Evolutionary conservation across 2,113 vertebrate species (phyloP).

Genomic region (Bagarius yarrelli): DNA sequence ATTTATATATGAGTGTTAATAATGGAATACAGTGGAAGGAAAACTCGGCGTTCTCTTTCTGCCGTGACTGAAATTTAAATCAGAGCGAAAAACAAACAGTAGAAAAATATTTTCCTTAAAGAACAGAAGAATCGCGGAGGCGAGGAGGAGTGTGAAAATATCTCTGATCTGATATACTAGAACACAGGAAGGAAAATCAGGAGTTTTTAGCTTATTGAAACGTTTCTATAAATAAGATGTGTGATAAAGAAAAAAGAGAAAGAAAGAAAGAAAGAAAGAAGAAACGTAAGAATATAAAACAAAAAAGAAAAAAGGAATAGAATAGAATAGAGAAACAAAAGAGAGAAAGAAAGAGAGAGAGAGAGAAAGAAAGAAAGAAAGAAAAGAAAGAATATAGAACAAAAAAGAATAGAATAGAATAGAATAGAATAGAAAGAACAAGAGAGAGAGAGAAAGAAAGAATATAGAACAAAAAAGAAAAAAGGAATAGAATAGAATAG

Average conservation of each 20-base stretch:
- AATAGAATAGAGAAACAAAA: background rate
- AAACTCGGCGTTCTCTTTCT: conserved; percentile 25
- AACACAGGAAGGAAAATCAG: background rate
- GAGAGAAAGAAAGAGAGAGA: background rate
- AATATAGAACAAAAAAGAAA: no score
- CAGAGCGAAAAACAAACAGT: background rate
- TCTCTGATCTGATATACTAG: background rate
- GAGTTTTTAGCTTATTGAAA: background rate
- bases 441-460: no score
- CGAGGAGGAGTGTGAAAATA: background rate
- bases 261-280: background rate
- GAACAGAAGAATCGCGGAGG: background rate
- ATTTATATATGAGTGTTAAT: background rate
- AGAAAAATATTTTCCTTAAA: background rate
- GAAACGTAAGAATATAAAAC: no score
- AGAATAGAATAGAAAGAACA: no score
- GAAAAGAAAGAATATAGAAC: background rate
- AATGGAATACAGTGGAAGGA: conserved; percentile 15
- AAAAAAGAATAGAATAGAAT: no score
- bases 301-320: no score
- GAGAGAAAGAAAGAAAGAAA: background rate
- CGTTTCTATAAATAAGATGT: no score
- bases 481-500: no score
- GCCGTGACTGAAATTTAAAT: background rate
- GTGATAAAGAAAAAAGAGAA: no score